Conservation (phyloP, 2,888 invertebrate species). For the Lasioglossum vierecki region DNA sequence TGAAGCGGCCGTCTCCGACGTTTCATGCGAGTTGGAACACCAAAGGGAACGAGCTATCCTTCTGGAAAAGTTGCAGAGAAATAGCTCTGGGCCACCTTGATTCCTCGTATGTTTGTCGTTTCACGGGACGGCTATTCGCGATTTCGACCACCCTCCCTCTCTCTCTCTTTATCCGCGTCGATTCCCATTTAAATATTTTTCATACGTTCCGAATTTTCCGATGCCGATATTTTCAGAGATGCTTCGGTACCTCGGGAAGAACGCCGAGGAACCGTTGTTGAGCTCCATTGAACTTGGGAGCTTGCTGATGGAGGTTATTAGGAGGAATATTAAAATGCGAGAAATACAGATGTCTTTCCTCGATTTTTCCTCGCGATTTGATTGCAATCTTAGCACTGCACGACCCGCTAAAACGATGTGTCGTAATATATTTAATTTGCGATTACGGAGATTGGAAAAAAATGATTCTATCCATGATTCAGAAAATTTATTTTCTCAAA, state of each 20-base stretch:
- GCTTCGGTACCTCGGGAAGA: background rate
- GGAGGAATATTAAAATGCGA: background rate
- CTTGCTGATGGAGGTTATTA: background rate
- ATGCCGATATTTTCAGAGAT: slow-evolving; percentile 13
- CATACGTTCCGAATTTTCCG: background rate
- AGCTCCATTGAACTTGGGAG: background rate
- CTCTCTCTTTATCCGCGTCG: background rate
- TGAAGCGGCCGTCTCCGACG: slow-evolving; percentile 57
- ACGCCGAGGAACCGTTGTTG: background rate
- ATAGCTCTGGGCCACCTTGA: slow-evolving; percentile 33
- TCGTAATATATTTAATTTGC: background rate
- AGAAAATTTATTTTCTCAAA: background rate
- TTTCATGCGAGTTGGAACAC: slow-evolving; percentile 50
- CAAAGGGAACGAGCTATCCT: slow-evolving; percentile 47
- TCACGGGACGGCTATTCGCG: slow-evolving; percentile 22
- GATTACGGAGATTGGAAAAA: no score
- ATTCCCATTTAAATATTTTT: slow-evolving; percentile 45
- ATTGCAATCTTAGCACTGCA: no score
- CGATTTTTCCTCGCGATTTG: no score
- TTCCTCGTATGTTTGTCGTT: slow-evolving; percentile 29
- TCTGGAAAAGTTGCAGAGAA: slow-evolving; percentile 54
- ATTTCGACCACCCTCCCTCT: background rate
- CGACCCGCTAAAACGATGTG: no score
- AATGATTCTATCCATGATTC: background rate
- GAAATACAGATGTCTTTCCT: background rate